Evolutionary conservation across 2,797 vertebrate species (phyloP).

Genomic region (Nannoperca obscura): DNA sequence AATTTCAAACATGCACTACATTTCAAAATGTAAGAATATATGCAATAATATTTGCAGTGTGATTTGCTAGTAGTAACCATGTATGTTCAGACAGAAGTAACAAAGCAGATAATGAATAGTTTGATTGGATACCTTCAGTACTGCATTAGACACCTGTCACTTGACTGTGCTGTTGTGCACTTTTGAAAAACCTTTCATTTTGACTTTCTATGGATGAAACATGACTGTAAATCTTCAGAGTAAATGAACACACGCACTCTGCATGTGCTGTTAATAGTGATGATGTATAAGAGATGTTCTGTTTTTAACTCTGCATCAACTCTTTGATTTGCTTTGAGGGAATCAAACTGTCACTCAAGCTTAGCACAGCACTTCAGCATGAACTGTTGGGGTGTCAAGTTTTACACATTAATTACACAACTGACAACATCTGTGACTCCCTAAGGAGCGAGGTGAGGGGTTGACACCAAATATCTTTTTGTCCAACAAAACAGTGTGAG

Average conservation of each 20-base stretch:
- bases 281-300: constrained; percentile 6
- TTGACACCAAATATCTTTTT: constrained; percentile 62
- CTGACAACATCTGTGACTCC: constrained; percentile 62
- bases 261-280: background rate
- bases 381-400: constrained; percentile 42
- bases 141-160: constrained; percentile 18
- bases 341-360: constrained; percentile 37
- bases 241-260: background rate
- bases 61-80: background rate
- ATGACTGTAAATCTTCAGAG: background rate
- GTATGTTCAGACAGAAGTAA: background rate
- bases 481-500: constrained; percentile 57
- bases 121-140: constrained; percentile 4
- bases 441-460: constrained; percentile 33
- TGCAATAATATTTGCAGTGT: background rate
- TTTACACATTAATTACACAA: constrained; percentile 57
- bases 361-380: background rate
- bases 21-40: background rate
- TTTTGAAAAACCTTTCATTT: constrained; percentile 3
- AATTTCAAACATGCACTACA: background rate
- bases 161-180: background rate
- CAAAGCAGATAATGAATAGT: background rate
- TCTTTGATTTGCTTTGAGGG: constrained; percentile 12
- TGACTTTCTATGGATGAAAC: constrained; percentile 24
- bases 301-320: constrained; percentile 14